Base-by-base conservation (phyloP, 2,113 vertebrate species). In the Phyllostomus hastatus region DNA sequence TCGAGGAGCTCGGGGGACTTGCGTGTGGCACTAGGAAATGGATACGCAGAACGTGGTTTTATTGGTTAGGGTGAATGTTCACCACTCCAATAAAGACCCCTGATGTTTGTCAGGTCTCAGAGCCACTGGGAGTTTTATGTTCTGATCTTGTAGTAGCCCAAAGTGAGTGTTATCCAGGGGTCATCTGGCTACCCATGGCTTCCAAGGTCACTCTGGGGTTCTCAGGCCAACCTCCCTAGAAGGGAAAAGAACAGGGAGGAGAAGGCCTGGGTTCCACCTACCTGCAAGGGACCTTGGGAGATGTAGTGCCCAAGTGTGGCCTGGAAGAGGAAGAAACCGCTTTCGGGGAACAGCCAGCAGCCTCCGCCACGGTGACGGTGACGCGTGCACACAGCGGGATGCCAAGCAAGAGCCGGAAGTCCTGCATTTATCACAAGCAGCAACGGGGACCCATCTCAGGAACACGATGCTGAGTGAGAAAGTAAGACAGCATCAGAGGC, bases 291-390 rank as follows among this genome's bases (percentile, higher is more conserved):
- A 28, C 22, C 1, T 61, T 90, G 90, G 85, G 78, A 94, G 93
- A 96, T 83, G 94, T 79, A 88, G 94, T 97, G 35, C 24, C 70
- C 54, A 54, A 9, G 2, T 20, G n/a, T n/a, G 70, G 66, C 31
- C 50, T 43, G 54, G 59, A 73, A 0, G 1, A 59, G 26, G 26
- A 75, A 43, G 66, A 91, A 35, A 9, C 15, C 5, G 4, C 38
- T 22, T 28, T n/a, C 38, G 64, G 75, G 57, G 48, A 73, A 46
- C 7, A 52, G 57, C 46, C 31, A 28, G 22, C 22, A 5, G 57
- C 28, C 35, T 73, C 10, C 54, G 28, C 43, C 64, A 66, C 5
- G 3, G 48, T 17, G 46, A 66, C 5, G 3, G 48, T 17, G 46
- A 59, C 41, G 4, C 41, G 8, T 3, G 19, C 38, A 16, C 9